Percentiles rank a stretch among this genome's conserved stretches.
Evolutionary conservation across 2,888 invertebrate species (phyloP).

Genomic region (Eugnorisma glareosa): DNA sequence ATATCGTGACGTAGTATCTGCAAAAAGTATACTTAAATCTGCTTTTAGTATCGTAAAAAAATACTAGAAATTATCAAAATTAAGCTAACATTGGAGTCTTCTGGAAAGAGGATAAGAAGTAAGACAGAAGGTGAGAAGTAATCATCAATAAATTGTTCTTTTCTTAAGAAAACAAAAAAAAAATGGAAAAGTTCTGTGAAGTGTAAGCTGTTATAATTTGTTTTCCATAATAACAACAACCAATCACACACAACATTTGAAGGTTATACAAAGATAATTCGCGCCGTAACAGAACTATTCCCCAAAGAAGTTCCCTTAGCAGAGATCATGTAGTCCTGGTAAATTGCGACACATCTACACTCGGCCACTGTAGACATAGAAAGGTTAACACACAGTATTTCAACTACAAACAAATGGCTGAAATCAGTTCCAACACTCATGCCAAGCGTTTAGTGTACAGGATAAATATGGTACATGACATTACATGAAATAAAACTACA

Average conservation of each 20-base stretch:
- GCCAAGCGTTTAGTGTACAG: background rate
- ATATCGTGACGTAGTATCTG: too few species aligned
- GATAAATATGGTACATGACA: background rate
- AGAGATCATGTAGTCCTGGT: slow-evolving; percentile 32
- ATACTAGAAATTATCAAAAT: background rate
- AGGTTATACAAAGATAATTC: slow-evolving; percentile 26
- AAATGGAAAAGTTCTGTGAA: background rate
- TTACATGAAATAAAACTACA: background rate
- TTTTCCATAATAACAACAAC: background rate
- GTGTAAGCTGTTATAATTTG: background rate
- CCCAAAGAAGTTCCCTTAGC: slow-evolving; percentile 26
- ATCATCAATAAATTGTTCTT: too few species aligned
- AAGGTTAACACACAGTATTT: background rate
- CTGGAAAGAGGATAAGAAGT: background rate
- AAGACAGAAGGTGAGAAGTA: background rate
- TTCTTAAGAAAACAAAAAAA: background rate
- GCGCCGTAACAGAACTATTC: slow-evolving; percentile 11
- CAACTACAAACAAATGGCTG: background rate
- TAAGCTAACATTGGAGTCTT: background rate
- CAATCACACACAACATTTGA: background rate
- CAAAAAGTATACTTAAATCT: too few species aligned
- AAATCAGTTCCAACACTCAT: background rate
- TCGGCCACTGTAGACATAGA: background rate
- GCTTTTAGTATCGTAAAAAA: too few species aligned
- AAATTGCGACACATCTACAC: slow-evolving; percentile 33